These are phyloP conservation scores for Siniperca obscura DNA, from an alignment of 2,797 vertebrate species.

Conservation along the genomic window DNA sequence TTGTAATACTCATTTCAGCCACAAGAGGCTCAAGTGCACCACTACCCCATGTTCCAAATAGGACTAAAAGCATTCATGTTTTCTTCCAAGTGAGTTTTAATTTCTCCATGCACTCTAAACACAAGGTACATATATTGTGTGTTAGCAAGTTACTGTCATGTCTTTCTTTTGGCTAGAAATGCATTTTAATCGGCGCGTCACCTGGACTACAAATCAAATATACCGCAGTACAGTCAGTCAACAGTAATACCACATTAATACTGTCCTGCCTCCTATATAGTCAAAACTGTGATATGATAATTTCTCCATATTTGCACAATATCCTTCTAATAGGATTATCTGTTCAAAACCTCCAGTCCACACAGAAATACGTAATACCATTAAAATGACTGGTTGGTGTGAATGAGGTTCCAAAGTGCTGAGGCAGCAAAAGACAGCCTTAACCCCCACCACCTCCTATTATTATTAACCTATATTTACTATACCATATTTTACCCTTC, in stretches of 20 bases:
- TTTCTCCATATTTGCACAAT: slow-evolving; percentile 24
- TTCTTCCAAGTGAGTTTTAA: too few relatives aligned
- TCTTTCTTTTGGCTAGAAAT: too few relatives aligned
- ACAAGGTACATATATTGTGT: too few relatives aligned
- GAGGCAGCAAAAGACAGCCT: slow-evolving; percentile 49
- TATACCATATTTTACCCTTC: slow-evolving; percentile 27
- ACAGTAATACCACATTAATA: background rate
- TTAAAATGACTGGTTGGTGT: slow-evolving; percentile 46
- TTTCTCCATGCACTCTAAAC: too few relatives aligned
- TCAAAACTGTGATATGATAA: slow-evolving; percentile 19
- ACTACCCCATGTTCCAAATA: too few relatives aligned
- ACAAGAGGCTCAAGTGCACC: too few relatives aligned
- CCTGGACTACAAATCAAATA: background rate
- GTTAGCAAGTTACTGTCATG: too few relatives aligned
- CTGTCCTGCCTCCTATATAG: background rate
- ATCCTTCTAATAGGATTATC: slow-evolving; percentile 56
- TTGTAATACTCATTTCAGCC: too few relatives aligned
- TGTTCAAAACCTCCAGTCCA: slow-evolving; percentile 41
- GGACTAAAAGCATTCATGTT: too few relatives aligned
- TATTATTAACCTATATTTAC: too few relatives aligned
- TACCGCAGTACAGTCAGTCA: background rate
- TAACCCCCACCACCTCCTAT: slow-evolving; percentile 8
- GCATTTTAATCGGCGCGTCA: too few relatives aligned
- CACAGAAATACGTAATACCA: slow-evolving; percentile 40
- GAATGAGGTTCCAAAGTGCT: slow-evolving; percentile 49